phyloP scores from a whole-genome alignment of 2,797 vertebrate species.

The Chanos chanos region DNA sequence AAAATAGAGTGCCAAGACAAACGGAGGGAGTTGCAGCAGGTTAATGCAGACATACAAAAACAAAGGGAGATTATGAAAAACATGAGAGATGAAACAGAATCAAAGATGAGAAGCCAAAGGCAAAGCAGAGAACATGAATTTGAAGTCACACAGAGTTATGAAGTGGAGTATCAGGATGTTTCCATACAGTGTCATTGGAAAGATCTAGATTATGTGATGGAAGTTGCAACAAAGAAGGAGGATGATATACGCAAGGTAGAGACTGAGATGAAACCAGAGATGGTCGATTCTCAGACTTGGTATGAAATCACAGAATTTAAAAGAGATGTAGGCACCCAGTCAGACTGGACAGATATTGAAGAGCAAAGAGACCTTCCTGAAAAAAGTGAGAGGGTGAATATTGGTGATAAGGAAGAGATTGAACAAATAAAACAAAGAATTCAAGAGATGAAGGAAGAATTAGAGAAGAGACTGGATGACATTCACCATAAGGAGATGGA shows the following conservation, averaged over 20 bases:
- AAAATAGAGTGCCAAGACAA: constrained; percentile 8
- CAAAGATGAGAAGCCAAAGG: neutral
- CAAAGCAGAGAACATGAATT: neutral
- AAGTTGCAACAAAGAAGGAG: neutral
- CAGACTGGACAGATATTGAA: neutral
- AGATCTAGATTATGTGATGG: neutral
- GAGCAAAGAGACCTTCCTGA: neutral
- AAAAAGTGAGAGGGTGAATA: constrained; percentile 1
- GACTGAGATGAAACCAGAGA: too few relatives aligned
- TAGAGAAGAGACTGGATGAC: constrained; percentile 34
- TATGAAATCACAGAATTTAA: too few relatives aligned
- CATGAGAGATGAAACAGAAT: neutral
- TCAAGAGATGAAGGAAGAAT: constrained; percentile 26
- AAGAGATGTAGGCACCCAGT: neutral
- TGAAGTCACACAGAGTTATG: neutral
- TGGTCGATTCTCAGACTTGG: too few relatives aligned
- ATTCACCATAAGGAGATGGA: constrained; percentile 39
- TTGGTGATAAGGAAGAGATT: constrained; percentile 8
- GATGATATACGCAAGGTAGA: neutral
- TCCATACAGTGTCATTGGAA: constrained; percentile 10
- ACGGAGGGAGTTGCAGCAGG: constrained; percentile 18
- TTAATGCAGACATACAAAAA: constrained; percentile 8
- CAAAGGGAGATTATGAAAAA: constrained; percentile 8
- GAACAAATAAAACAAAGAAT: constrained; percentile 32
- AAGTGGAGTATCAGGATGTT: neutral